These are phyloP conservation scores for Emberiza fucata DNA, from an alignment of 2,113 vertebrate genomes.

Conservation along the genomic window DNA sequence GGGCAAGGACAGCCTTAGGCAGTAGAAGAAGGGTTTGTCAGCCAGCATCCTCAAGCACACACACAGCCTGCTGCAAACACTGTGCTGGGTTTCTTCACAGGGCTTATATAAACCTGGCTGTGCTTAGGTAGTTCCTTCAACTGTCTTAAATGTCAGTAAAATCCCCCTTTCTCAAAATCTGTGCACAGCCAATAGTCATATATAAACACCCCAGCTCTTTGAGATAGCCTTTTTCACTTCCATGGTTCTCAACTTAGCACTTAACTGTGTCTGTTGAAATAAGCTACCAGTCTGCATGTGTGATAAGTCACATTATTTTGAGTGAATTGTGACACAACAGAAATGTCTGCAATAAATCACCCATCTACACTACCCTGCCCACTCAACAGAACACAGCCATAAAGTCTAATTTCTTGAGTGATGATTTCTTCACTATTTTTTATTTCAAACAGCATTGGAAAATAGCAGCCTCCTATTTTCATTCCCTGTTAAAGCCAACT, in stretches of 20 bases:
- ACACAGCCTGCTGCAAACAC: not conserved
- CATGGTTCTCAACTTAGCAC: not conserved
- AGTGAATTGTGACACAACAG: constrained; percentile 15
- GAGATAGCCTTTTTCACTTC: constrained; percentile 7
- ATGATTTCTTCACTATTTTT: constrained; percentile 8
- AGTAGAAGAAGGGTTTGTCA: not conserved
- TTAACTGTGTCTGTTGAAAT: not conserved
- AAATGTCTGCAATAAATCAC: constrained; percentile 22
- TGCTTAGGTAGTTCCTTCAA: not conserved
- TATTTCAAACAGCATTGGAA: not conserved
- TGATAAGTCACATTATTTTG: constrained; percentile 46
- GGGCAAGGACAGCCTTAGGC: not conserved
- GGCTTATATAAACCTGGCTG: not conserved
- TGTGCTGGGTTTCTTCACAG: not conserved
- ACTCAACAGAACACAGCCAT: constrained; percentile 18
- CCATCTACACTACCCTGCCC: constrained; percentile 1
- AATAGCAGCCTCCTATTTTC: not conserved
- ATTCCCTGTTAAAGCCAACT: not conserved
- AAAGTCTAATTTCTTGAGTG: not conserved
- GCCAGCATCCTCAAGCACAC: not conserved
- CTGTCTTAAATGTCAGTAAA: not conserved
- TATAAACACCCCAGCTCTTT: not conserved
- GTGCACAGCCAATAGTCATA: not conserved
- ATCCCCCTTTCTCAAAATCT: not conserved
- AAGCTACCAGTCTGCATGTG: constrained; percentile 22